Evolutionary conservation across 2,888 invertebrate genomes (phyloP).

Genomic region (Rhorus exstirpatorius): DNA sequence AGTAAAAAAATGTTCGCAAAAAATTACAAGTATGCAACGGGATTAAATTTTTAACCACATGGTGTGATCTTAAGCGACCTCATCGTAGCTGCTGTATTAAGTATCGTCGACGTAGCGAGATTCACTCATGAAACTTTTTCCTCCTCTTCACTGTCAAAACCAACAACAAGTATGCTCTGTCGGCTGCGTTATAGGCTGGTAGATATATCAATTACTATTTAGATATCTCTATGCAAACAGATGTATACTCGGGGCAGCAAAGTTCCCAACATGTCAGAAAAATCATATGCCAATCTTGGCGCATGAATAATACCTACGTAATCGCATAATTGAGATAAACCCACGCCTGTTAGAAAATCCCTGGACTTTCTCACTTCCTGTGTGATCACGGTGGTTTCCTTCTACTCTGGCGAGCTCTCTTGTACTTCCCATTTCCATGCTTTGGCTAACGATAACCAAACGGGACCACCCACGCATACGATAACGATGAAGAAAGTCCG

Average conservation of each 20-base stretch:
- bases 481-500: constrained; percentile 35
- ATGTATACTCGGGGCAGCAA: constrained; percentile 15
- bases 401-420: constrained; percentile 2
- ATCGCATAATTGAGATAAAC: constrained; percentile 64
- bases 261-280: constrained; percentile 17
- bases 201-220: constrained; percentile 28
- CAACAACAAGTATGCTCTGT: constrained; percentile 4
- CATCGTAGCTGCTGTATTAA: neutral
- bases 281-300: constrained; percentile 19
- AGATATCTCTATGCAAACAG: constrained; percentile 18
- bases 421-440: constrained; percentile 18
- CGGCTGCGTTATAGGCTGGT: neutral
- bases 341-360: constrained; percentile 43
- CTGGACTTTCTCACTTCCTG: constrained; percentile 15
- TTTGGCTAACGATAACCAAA: constrained; percentile 42
- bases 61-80: too few relatives aligned
- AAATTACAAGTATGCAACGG: too few relatives aligned
- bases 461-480: constrained; percentile 39
- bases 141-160: constrained; percentile 29
- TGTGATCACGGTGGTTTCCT: constrained; percentile 13
- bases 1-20: too few relatives aligned
- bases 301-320: constrained; percentile 24
- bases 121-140: constrained; percentile 3
- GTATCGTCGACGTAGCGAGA: neutral
- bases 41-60: too few relatives aligned